Evolutionary conservation across 2,113 vertebrate species (phyloP), one percentile per base, ranked within the genome.

Genomic region (Pluvialis apricaria): DNA sequence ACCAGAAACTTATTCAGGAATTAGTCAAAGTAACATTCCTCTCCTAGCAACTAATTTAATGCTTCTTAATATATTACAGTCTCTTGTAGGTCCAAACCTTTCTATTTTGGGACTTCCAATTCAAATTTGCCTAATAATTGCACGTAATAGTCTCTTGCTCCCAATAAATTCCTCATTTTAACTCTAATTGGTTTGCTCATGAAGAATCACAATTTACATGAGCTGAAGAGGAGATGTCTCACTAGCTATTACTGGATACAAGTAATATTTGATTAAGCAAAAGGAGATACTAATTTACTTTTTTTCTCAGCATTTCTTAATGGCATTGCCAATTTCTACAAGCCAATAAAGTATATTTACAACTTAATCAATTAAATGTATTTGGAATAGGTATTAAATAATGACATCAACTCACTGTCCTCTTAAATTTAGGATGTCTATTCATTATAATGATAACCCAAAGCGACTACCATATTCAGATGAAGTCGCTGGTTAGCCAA

Each of bases 101-200:
- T 96, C 94, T 86, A 92, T 90, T 95, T 94, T 61, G 88, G 80
- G 92, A 81, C 34, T 93, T 90, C 1, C 55, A 93, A 84, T 94
- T 94, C 51, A 86, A 86, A 92, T 95, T 77, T 85, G 75, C 87
- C 58, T 80, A 96, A 95, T 80, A 91, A 94, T 66, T 96, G 94
- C 11, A 7, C 40, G 24, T 83, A 96, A 92, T 49, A 42, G 91
- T 91, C 86, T 49, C 90, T 68, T 71, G 82, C 61, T 94, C 86
- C 72, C 68, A 88, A 92, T 95, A 90, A 90, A 75, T 93, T 86
- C 57, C 82, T 93, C 72, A 82, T 92, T 96, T 96, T 66, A 82
- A 8, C 70, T 88, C 82, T 96, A 95, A 95, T 95, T 91, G 87
- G 84, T 96, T 96, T 96, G 89, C 77, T 96, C 54, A 13, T 57